Percentiles rank a stretch among this genome's conserved stretches.
These are phyloP conservation scores for Heterodera carotae DNA, from an alignment of 1,140 invertebrate species.

Conservation along the genomic window DNA sequence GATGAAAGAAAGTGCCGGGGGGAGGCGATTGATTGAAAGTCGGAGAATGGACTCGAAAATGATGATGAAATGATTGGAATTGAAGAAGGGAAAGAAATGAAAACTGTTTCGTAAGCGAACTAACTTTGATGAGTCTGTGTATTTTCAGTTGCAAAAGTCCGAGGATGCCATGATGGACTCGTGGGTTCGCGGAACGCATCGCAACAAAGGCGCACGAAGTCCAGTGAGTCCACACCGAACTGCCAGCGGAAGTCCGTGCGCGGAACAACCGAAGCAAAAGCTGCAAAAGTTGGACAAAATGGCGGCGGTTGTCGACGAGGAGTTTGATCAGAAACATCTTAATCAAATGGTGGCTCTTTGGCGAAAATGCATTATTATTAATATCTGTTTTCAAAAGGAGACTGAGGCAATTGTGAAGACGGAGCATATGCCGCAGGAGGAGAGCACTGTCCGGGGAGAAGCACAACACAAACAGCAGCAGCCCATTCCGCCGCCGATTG, in stretches of 20 bases:
- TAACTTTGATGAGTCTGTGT: too few relatives aligned
- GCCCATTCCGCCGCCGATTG: neutral
- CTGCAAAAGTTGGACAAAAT: slow-evolving; percentile 1
- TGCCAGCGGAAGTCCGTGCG: neutral
- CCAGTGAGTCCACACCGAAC: neutral
- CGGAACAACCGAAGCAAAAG: neutral
- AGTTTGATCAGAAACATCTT: slow-evolving; percentile 9
- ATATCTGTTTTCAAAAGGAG: neutral
- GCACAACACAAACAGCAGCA: neutral
- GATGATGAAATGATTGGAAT: neutral
- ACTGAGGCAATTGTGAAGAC: neutral
- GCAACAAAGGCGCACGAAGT: slow-evolving; percentile 16
- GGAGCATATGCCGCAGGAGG: neutral
- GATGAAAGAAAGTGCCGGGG: neutral
- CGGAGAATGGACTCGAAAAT: neutral
- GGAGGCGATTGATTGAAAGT: neutral
- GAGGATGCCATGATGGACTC: slow-evolving; percentile 31
- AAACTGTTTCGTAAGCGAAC: neutral
- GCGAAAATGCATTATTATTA: too few relatives aligned
- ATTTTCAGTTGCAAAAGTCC: slow-evolving; percentile 16
- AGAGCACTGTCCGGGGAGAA: neutral
- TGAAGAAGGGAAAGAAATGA: neutral
- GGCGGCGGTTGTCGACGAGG: slow-evolving; percentile 30
- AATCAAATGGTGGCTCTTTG: slow-evolving; percentile 1
- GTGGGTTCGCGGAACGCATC: slow-evolving; percentile 28